Base-by-base conservation (phyloP, 2,888 invertebrate genomes). In the Drosophila antonietae region DNA sequence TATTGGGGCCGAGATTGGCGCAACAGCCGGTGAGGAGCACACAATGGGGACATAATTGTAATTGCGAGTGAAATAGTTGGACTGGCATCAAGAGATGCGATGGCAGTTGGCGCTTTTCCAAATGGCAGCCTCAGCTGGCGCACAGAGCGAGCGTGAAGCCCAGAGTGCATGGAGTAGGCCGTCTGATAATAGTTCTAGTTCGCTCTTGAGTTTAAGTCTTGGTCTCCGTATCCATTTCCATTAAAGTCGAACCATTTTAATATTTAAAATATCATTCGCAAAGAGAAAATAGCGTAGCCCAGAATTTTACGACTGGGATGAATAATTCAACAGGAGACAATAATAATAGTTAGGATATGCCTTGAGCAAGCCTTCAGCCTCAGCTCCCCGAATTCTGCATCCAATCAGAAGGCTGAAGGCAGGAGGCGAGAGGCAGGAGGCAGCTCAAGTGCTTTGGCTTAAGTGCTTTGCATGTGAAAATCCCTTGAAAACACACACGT, bases 291-390 rank as follows among this genome's bases (percentile, higher is more conserved):
- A 66, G 69, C 67, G 47, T 33, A 56, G 58, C n/a, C 56, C 49
- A 51, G 58, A 66, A 67, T 57, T 66, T 75, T 66, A 74, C 63
- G 57, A 66, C 41, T 39, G 12, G 52, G 28, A 52, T 87, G 68
- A 83, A 82, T 87, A 73, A 83, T 87, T 82, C 73, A 82, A 57
- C 67, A 73, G 75, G 68, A 64, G 71, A 81, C 81, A 83, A 83
- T 78, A 84, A 81, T 81, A 78, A 86, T 80, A 80, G 70, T 64
- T 57, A 35, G 70, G 55, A 72, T 79, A 62, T 61, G 68, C 53
- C 53, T 37, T 46, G 47, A 31, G 49, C 47, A 44, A 46, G 14
- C 18, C 37, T 14, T 18, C 37, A 33, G 56, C 18, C 28, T n/a
- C 41, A 62, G 23, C 52, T 52, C 33, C 35, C 53, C 10, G 14